A percentile compares a stretch with the other conserved stretches of the same genome.
Conservation (phyloP, 2,113 vertebrate genomes). For the Ptychochromis oligacanthus region DNA sequence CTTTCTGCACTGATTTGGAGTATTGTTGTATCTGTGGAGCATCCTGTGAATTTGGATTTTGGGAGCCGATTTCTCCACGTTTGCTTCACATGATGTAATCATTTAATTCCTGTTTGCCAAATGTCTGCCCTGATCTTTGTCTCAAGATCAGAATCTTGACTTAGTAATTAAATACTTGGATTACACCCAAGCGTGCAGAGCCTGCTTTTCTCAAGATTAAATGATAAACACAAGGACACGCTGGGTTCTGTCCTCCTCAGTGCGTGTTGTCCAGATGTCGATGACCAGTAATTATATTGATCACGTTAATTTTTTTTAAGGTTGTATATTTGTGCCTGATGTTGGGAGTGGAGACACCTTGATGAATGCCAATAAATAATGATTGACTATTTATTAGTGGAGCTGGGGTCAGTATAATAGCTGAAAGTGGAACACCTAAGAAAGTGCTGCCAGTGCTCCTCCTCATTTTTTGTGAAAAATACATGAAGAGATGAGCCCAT, state of each 20-base stretch:
- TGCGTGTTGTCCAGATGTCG: background rate
- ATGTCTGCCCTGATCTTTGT: background rate
- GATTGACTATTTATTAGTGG: background rate
- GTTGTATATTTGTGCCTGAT: background rate
- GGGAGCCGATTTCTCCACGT: background rate
- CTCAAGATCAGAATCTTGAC: slow-evolving; percentile 7
- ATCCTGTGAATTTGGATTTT: background rate
- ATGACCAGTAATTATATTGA: background rate
- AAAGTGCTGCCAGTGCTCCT: background rate
- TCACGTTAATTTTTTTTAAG: background rate
- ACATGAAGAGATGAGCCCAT: background rate
- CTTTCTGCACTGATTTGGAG: background rate
- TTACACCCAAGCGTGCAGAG: background rate
- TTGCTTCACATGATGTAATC: background rate
- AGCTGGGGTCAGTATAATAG: background rate
- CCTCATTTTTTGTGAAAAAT: background rate
- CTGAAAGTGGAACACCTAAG: background rate
- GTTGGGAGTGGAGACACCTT: background rate
- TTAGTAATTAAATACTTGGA: background rate
- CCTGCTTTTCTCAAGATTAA: background rate
- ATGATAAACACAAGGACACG: background rate
- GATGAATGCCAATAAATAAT: background rate
- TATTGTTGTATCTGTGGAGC: background rate
- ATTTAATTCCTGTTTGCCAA: background rate
- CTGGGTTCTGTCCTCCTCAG: background rate